Conservation (phyloP, 2,113 vertebrate genomes). For the Pelvicachromis taeniatus region DNA sequence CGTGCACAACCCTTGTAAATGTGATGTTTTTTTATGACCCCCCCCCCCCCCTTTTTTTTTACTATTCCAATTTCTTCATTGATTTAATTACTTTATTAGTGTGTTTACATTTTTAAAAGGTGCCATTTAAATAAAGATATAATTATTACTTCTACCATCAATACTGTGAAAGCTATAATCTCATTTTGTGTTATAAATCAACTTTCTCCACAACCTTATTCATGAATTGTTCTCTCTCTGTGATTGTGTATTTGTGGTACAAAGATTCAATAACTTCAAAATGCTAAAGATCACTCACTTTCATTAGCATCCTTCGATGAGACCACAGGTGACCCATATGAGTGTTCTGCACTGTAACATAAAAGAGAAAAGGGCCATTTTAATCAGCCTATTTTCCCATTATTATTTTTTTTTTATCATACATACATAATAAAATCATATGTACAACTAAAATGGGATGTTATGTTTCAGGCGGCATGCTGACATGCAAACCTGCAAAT, state of each 20-base stretch:
- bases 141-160: not conserved
- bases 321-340: conserved; percentile 38
- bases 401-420: not conserved
- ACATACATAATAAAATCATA: not conserved
- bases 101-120: not conserved
- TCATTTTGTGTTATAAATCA: not conserved
- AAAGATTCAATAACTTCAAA: not conserved
- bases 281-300: conserved; percentile 13
- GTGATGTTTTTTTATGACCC: not conserved
- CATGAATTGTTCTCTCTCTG: not conserved
- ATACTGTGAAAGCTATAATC: not conserved
- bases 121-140: not conserved
- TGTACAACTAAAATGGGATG: not conserved
- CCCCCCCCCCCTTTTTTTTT: not conserved
- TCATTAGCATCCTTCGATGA: conserved; percentile 3
- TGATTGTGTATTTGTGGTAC: not conserved
- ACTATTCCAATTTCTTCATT: not conserved
- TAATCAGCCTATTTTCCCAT: not conserved
- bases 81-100: not conserved
- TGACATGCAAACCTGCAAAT: not conserved
- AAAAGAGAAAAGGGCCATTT: not conserved
- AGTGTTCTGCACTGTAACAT: conserved; percentile 56
- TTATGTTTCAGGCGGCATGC: not conserved
- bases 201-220: not conserved
- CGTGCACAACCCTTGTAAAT: not conserved